These are phyloP conservation scores for Morelia viridis DNA, from an alignment of 2,797 vertebrate species.

Conservation along the genomic window DNA sequence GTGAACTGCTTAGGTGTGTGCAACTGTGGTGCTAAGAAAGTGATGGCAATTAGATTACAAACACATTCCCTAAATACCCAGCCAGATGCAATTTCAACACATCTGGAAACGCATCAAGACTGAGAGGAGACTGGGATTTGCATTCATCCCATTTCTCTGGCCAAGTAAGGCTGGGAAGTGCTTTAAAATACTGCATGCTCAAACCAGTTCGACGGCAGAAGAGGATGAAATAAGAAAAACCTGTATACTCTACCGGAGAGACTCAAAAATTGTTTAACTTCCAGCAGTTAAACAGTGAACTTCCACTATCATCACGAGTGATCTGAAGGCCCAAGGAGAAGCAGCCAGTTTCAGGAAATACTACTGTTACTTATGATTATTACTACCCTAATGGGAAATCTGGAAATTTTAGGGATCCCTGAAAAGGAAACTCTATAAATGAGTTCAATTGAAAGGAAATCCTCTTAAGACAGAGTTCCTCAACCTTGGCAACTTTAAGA, in stretches of 20 bases:
- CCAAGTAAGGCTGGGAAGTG: background rate
- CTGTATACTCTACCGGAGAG: background rate
- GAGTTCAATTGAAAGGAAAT: background rate
- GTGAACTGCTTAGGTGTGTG: background rate
- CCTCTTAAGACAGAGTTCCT: background rate
- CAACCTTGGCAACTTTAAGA: too few species aligned
- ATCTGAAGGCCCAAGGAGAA: background rate
- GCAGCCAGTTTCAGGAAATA: background rate
- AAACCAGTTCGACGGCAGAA: background rate
- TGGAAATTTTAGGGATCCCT: background rate
- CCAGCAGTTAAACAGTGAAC: background rate
- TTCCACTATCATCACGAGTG: background rate
- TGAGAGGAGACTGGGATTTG: background rate
- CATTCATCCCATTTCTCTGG: background rate
- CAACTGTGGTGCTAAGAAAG: background rate
- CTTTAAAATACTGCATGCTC: background rate
- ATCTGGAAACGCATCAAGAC: background rate
- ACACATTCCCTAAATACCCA: background rate
- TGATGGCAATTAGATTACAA: background rate
- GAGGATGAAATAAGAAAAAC: background rate
- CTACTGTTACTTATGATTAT: background rate
- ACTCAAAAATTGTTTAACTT: background rate
- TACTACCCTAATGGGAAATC: background rate
- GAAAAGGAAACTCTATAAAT: background rate
- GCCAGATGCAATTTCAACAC: background rate